Percentiles rank a stretch among this genome's conserved stretches.
Evolutionary conservation across 1,140 invertebrate genomes (phyloP).

Genomic region (Glossosoma conforme): DNA sequence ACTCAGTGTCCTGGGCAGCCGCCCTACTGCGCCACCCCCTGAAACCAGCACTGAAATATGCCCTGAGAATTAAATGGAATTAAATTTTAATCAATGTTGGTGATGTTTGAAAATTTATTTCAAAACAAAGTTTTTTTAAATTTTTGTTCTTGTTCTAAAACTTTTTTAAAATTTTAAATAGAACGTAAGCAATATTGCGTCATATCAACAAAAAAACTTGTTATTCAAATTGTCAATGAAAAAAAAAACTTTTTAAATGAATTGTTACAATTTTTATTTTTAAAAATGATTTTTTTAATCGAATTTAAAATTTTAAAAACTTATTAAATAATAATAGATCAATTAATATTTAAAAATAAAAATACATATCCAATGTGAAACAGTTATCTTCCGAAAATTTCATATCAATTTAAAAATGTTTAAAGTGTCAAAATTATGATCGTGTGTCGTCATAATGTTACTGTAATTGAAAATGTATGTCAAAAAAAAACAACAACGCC

Average conservation of each 20-base stretch:
- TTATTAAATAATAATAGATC: constrained; percentile 3
- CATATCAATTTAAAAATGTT: constrained; percentile 27
- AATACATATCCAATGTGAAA: constrained; percentile 22
- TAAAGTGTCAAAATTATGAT: too few relatives aligned
- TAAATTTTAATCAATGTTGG: constrained; percentile 3
- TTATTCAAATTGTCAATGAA: constrained; percentile 2
- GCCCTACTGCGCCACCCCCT: too few relatives aligned
- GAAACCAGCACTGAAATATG: not conserved
- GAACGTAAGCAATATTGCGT: not conserved
- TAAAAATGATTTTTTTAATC: not conserved
- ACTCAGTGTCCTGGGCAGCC: not conserved
- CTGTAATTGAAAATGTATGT: too few relatives aligned
- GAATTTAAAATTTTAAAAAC: not conserved
- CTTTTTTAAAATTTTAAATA: constrained; percentile 2
- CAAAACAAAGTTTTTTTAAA: not conserved
- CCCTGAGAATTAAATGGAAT: not conserved
- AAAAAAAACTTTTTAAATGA: not conserved
- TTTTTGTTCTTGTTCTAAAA: not conserved
- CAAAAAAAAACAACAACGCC: too few relatives aligned
- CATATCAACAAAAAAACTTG: not conserved
- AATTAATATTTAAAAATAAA: constrained; percentile 5
- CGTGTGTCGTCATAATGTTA: too few relatives aligned
- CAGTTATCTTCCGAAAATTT: constrained; percentile 26
- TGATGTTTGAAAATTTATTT: not conserved
- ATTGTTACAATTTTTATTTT: constrained; percentile 1